Evolutionary conservation across 2,888 invertebrate species (phyloP), one percentile per base, ranked within the genome.

Genomic region (Drosophila pullipes): DNA sequence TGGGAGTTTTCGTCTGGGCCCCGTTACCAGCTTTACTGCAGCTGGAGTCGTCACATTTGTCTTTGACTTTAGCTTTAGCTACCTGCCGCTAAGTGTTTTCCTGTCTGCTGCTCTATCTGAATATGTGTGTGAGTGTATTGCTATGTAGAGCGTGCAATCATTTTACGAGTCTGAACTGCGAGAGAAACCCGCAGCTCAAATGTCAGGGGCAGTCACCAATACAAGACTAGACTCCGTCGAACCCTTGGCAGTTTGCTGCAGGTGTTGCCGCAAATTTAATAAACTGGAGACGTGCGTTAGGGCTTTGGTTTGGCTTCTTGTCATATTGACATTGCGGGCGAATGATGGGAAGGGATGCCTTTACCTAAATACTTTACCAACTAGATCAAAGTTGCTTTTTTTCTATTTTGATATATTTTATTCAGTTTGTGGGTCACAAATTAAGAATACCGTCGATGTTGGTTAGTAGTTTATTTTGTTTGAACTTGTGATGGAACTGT

Each of bases 11-110:
- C 55, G 50, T 44, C 58, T 71, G 65, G 53, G 57, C 41, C 28
- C 25, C 61, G 35, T 62, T 53, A 52, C 31, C 61, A 33, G 74
- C 59, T 37, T 65, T 69, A 58, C 70, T 64, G 68, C 81, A 30
- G 28, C 55, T 28, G 55, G 25, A 62, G 69, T 57, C 61, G 50
- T 65, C 74, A 60, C 79, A 80, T 80, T 80, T 80, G 79, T 82
- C 79, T 82, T 78, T 74, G 74, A 76, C 77, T 79, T 67, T 67
- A 78, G 81, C 53, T 68, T 70, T 71, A 70, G 69, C 70, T 83
- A 90, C 90, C 90, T 85, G 90, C 81, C 89, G 90, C 85, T 90
- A 85, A 85, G 85, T 85, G 90, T 85, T 90, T 85, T 90, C 74
- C 79, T 72, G 78, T 65, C 82, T 77, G 49, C 41, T 49, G 35